Evolutionary conservation across 2,797 vertebrate species (phyloP), one percentile per base, ranked within the genome.

Genomic region (Pampus argenteus): DNA sequence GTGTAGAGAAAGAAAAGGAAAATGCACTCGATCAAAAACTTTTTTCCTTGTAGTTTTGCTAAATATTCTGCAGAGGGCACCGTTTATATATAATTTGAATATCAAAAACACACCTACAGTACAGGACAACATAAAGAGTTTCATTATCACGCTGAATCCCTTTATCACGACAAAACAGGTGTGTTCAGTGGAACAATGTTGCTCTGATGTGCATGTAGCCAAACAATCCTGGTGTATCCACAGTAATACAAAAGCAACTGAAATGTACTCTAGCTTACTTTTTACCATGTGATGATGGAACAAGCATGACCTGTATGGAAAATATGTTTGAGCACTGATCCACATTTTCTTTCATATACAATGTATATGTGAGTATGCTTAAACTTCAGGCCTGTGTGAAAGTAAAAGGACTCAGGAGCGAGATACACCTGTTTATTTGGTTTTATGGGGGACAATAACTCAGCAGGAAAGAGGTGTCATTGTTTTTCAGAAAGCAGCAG

Each of bases 61-160:
- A 45, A 74, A 55, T 26, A 3, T 34, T 72, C 90, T 67, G 67
- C 69, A 91, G 91, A 87, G 91, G 90, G 89, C 89, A 48, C 62
- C 61, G 42, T 89, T 82, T 65, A 23, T 66, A 59, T 17, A 64
- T 34, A 3, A 15, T 68, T 18, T 47, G 9, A 51, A 26, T 25
- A 23, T 38, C 4, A 66, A 38, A 74, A 60, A 66, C 23, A 22
- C 20, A 54, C 55, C 68, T 23, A 23, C 26, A 7, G 18, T 11
- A n/a, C 6, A 42, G 29, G 26, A 55, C 14, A 23, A 14, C 5
- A 26, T 11, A n/a, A 62, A 45, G 17, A 50, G 13, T 38, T 9
- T 9, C 31, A 25, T 83, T 49, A 22, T 50, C 25, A 70, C 44
- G 40, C 11, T 40, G 11, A 26, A 64, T 1, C 54, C 3, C 22